Percentiles rank a stretch among this genome's conserved stretches.
These are phyloP conservation scores for Lerista edwardsae DNA, from an alignment of 2,797 vertebrate genomes.

Conservation along the genomic window DNA sequence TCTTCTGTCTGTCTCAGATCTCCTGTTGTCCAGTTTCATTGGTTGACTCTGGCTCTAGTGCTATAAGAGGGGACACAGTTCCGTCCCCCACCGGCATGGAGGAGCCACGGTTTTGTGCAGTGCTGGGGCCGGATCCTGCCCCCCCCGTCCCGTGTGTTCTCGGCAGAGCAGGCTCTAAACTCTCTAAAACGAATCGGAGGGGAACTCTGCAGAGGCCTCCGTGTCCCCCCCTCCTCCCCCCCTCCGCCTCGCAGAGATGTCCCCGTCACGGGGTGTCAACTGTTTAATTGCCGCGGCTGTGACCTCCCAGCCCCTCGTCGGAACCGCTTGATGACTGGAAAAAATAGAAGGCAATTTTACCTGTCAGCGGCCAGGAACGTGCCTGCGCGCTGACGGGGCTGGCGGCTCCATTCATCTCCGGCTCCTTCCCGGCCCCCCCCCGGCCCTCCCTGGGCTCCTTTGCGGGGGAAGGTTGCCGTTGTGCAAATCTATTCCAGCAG, in stretches of 20 bases:
- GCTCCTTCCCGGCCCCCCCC: not conserved
- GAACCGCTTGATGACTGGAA: conserved; percentile 22
- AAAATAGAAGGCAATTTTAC: conserved; percentile 36
- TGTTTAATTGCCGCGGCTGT: conserved; percentile 4
- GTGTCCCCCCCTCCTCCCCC: too few species aligned
- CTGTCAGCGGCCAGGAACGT: conserved; percentile 39
- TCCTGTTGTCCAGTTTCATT: not conserved
- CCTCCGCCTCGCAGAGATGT: not conserved
- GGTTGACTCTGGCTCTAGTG: too few species aligned
- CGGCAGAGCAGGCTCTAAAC: not conserved
- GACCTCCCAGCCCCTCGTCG: conserved; percentile 22
- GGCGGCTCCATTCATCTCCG: conserved; percentile 8
- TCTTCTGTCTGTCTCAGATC: not conserved
- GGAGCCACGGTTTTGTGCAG: too few species aligned
- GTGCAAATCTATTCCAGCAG: not conserved
- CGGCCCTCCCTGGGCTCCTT: not conserved
- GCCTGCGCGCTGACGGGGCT: not conserved
- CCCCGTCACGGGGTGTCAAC: conserved; percentile 1
- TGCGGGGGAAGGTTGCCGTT: not conserved
- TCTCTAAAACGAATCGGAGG: not conserved
- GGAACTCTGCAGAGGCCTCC: too few species aligned
- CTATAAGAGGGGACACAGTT: not conserved
- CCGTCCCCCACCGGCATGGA: not conserved
- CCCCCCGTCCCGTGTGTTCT: not conserved
- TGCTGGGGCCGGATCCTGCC: not conserved